phyloP scores from a whole-genome alignment of 2,113 vertebrate species.

The Tachysurus vachellii region DNA sequence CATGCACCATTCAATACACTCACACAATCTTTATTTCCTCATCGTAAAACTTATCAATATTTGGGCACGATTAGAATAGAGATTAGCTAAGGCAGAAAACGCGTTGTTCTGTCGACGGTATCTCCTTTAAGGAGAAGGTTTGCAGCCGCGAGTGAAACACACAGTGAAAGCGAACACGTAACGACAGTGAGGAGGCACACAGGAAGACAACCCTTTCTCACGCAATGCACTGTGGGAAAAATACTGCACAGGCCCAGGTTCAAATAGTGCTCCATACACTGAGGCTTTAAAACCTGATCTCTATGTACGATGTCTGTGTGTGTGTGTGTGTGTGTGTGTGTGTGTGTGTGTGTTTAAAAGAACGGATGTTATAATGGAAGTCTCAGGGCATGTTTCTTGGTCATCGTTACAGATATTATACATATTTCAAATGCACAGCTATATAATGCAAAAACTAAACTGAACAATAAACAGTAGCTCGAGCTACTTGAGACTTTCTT shows the following conservation, averaged over 20 bases:
- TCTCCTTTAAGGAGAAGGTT: background rate
- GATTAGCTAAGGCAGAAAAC: background rate
- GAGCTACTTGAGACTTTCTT: background rate
- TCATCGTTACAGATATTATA: no score
- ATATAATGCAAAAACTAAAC: background rate
- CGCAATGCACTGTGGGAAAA: conserved; percentile 9
- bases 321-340: background rate
- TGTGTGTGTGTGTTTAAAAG: background rate
- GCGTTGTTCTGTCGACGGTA: background rate
- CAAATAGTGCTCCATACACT: background rate
- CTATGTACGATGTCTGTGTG: background rate
- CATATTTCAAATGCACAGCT: background rate
- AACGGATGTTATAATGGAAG: background rate
- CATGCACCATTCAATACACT: background rate
- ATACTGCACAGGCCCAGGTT: background rate
- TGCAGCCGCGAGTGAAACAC: background rate
- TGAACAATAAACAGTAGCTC: background rate
- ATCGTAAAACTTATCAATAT: background rate
- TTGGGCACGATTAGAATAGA: background rate
- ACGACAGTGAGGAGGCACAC: background rate
- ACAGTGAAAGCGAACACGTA: background rate
- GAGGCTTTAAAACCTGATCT: background rate
- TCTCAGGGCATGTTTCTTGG: background rate
- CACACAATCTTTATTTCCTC: background rate
- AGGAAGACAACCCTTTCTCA: background rate